Conservation (phyloP, 2,797 vertebrate species). For the Moxostoma hubbsi region DNA sequence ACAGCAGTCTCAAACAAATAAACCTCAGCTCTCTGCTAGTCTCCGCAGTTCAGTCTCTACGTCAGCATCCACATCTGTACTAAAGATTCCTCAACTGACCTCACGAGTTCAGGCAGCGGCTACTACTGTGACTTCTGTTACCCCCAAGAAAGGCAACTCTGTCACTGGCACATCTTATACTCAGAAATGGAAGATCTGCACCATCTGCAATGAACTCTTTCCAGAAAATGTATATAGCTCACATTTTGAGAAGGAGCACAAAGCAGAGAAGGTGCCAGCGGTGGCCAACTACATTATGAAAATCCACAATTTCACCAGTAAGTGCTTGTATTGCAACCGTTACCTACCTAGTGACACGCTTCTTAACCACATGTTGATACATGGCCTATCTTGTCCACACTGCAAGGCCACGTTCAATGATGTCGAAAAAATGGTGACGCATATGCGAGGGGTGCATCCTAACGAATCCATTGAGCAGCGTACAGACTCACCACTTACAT, state of each 20-base stretch:
- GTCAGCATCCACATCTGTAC: conserved; percentile 77
- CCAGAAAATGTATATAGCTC: conserved; percentile 97
- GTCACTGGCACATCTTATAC: conserved; percentile 92
- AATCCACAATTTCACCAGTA: conserved; percentile 99
- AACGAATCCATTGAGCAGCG: conserved; percentile 92
- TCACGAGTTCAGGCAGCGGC: conserved; percentile 87
- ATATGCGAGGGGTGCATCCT: conserved; percentile 93
- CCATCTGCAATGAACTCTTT: conserved; percentile 98
- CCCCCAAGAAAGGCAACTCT: conserved; percentile 82
- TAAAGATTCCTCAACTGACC: conserved; percentile 85
- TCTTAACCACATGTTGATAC: conserved; percentile 98
- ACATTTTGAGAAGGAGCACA: conserved; percentile 98
- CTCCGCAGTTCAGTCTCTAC: conserved; percentile 83
- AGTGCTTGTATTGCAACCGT: conserved; percentile 99
- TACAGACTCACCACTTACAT: conserved; percentile 94
- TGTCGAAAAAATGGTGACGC: conserved; percentile 98
- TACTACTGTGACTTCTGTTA: conserved; percentile 77
- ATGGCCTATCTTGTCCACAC: conserved; percentile 94
- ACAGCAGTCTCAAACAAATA: conserved; percentile 90
- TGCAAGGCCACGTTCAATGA: conserved; percentile 98
- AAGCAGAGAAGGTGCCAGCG: conserved; percentile 97
- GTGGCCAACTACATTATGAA: conserved; percentile 99
- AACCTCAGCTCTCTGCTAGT: conserved; percentile 85
- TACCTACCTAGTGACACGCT: conserved; percentile 97
- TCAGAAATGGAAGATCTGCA: conserved; percentile 99